Base-by-base conservation (phyloP, 53 echinoderm and acorn worm genomes). In the Henricia sp. region DNA sequence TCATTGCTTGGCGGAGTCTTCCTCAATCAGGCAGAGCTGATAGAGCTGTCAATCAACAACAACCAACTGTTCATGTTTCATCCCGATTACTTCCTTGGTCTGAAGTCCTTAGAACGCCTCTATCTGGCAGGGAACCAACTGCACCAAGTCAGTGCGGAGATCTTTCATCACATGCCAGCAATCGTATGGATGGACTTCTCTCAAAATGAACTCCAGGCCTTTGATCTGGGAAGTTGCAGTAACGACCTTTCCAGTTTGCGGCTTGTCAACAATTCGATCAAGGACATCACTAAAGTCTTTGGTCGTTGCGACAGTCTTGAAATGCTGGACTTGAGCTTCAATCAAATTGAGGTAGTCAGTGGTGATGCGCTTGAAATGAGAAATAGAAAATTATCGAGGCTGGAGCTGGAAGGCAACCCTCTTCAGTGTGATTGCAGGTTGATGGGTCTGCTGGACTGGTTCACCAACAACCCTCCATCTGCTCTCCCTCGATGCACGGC, bases 391-490 rank as follows among this genome's bases (percentile, higher is more conserved):
- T 34, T 95, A 53, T 85, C 74, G 21, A 87, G 88, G 54, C 54
- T 95, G 16, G 69, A 80, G 24, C 71, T 95, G 4, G 66, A 78
- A n/a, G 91, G 89, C 21, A 95, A 95, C 42, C 89, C 84, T 13
- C 83, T 95, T 25, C 92, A 95, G 23, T 95, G 95, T 77, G 95
- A 93, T 38, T 95, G 95, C 48, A 83, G 95, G 5, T 36, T 90
- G 59, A 13, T 32, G 16, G 41, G 70, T 19, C 26, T 93, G 6
- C 72, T 85, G 8, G 70, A 95, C 44, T 93, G 84, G 67, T 36
- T 72, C 11, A 51, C 17, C 32, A 72, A 72, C 33, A 72, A 72
- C 35, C 72, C 53, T 13, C 72, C 72, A 26, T 34, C 50, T 3
- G 19, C 29, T 50, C 51, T 33, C 52, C 72, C 72, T 36, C 37